Evolutionary conservation across 2,113 vertebrate species (phyloP), one percentile per base, ranked within the genome.

Genomic region (Atherinomorus stipes): DNA sequence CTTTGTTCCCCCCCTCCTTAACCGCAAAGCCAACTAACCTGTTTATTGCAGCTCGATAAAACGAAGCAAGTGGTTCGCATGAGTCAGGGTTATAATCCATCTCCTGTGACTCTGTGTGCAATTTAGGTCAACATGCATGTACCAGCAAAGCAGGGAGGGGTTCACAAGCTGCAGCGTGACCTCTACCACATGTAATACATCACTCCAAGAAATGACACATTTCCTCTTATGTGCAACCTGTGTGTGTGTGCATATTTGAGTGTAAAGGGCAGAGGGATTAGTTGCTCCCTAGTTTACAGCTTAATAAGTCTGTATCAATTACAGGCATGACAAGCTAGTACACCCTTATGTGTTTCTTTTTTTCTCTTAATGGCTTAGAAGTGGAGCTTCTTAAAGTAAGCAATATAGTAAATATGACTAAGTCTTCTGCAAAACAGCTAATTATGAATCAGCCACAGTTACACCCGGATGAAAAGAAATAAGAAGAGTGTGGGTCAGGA

Each of bases 111-210:
- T 53, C 21, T 26, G 65, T n/a, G 31, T 49, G 23, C 74, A 61
- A 83, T 77, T 47, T 53, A 69, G 84, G 79, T 87, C 86, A 80
- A 66, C 19, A 63, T 70, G 71, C 64, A 82, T 67, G 60, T 64
- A 72, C 54, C 60, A 82, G 65, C 42, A 60, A 11, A 52, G 77
- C 58, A 71, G 49, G 67, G 70, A 76, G 66, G 71, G 51, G 51
- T 40, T 82, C 77, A 65, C 80, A 88, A 85, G 63, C 84, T 57
- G 71, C 63, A 58, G 45, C 18, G 51, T 75, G 67, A 75, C 86
- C 74, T 76, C 56, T 68, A 70, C 54, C 44, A 51, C 53, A 78
- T 67, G 74, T 72, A 71, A 86, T 78, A 64, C 67, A 76, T 85
- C 73, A 77, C 23, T 58, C 62, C 22, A 57, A 54, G 56, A 34